Evolutionary conservation across 2,888 invertebrate species (phyloP).

Genomic region (Eulithis prunata): DNA sequence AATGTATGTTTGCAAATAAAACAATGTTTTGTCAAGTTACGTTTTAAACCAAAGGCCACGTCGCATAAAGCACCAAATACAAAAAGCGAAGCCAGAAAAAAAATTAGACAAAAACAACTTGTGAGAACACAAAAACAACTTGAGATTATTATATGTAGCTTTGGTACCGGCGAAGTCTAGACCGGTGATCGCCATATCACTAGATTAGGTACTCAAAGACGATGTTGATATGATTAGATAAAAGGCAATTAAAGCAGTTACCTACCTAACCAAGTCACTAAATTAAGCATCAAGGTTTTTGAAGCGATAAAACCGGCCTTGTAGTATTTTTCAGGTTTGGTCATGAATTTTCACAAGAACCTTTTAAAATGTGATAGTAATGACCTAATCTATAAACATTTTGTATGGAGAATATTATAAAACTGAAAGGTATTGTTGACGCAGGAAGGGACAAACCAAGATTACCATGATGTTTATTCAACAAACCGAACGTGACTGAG

Average conservation of each 20-base stretch:
- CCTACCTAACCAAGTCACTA: constrained; percentile 20
- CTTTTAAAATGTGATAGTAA: too few relatives aligned
- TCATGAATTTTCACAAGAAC: too few relatives aligned
- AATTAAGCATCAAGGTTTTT: constrained; percentile 18
- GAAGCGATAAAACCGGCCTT: background rate
- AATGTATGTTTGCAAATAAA: constrained; percentile 13
- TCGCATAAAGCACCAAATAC: constrained; percentile 24
- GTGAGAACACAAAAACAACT: too few relatives aligned
- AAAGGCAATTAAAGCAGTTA: constrained; percentile 32
- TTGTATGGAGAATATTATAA: too few relatives aligned
- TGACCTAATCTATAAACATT: too few relatives aligned
- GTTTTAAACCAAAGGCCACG: constrained; percentile 7
- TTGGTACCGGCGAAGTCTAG: constrained; percentile 14
- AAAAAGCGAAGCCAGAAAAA: background rate
- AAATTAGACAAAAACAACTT: background rate
- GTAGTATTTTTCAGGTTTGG: background rate
- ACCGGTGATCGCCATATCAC: constrained; percentile 30
- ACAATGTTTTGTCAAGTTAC: constrained; percentile 1
- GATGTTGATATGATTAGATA: constrained; percentile 60
- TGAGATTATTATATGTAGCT: background rate
- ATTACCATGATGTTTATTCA: constrained; percentile 46
- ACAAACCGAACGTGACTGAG: constrained; percentile 38
- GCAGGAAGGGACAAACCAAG: constrained; percentile 37
- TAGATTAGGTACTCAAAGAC: constrained; percentile 57
- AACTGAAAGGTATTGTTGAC: constrained; percentile 20